Conservation (phyloP, 2,113 vertebrate genomes). For the Megalops atlanticus region DNA sequence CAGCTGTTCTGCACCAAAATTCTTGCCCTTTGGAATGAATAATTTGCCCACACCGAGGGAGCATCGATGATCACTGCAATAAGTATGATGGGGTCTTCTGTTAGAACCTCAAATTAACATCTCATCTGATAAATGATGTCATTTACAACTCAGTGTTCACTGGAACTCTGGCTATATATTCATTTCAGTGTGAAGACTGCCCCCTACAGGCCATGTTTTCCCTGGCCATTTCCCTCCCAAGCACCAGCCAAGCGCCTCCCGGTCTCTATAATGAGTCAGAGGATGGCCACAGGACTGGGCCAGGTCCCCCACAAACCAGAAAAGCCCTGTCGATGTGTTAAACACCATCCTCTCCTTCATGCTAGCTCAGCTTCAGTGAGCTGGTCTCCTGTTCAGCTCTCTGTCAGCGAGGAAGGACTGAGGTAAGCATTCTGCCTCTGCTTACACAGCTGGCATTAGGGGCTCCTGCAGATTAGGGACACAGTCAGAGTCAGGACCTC, state of each 20-base stretch:
- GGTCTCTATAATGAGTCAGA: background rate
- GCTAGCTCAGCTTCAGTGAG: background rate
- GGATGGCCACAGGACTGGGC: background rate
- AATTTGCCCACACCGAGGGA: no score
- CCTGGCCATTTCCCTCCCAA: background rate
- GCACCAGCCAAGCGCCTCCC: background rate
- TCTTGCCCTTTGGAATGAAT: no score
- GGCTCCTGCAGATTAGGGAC: background rate
- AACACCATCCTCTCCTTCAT: background rate
- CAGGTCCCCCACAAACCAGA: background rate
- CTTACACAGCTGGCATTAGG: background rate
- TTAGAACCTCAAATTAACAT: no score
- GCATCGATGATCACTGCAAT: no score
- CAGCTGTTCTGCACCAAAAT: no score
- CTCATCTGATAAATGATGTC: no score
- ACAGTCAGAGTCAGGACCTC: background rate
- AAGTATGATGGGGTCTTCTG: no score
- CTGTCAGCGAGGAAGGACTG: background rate
- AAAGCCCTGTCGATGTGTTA: background rate
- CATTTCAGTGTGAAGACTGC: background rate
- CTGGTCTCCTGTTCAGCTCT: background rate
- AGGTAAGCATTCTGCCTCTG: constrained; percentile 1
- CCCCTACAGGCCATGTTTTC: background rate
- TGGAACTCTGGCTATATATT: no score
- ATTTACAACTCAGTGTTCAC: no score